Conservation (phyloP, 2,888 invertebrate genomes). For the Ichneumon xanthorius region DNA sequence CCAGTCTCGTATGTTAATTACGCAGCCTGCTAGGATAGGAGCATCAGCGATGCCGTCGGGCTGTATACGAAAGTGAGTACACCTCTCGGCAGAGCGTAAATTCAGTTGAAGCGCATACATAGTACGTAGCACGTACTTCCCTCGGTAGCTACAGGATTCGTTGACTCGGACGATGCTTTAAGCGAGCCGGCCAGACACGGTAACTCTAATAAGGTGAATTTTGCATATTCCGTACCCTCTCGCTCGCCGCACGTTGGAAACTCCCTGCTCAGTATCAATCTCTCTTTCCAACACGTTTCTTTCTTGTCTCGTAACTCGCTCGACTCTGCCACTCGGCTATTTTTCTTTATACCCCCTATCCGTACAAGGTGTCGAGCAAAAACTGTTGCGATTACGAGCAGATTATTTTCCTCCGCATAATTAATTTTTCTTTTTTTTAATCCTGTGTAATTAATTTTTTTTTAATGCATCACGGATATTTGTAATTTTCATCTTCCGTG, state of each 20-base stretch:
- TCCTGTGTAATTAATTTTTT: too few species aligned
- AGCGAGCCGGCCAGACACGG: slow-evolving; percentile 72
- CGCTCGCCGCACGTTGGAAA: slow-evolving; percentile 14
- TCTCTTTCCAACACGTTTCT: slow-evolving; percentile 47
- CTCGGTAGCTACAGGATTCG: slow-evolving; percentile 60
- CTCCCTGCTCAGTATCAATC: slow-evolving; percentile 17
- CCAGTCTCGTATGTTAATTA: slow-evolving; percentile 8
- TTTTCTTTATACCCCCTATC: slow-evolving; percentile 3
- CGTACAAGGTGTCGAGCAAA: slow-evolving; percentile 34
- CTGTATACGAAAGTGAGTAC: slow-evolving; percentile 55
- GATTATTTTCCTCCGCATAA: too few species aligned
- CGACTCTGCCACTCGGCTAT: not conserved
- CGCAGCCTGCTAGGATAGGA: slow-evolving; percentile 44
- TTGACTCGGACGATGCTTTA: slow-evolving; percentile 69
- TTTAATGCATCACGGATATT: too few species aligned
- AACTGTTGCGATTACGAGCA: not conserved
- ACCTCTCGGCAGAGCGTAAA: slow-evolving; percentile 56
- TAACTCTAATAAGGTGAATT: slow-evolving; percentile 83
- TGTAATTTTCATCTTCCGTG: too few species aligned
- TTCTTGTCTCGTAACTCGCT: slow-evolving; percentile 22
- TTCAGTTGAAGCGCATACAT: slow-evolving; percentile 28
- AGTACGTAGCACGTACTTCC: slow-evolving; percentile 37
- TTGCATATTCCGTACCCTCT: slow-evolving; percentile 79
- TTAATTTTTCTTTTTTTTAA: too few species aligned
- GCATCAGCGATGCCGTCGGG: slow-evolving; percentile 39